Conservation (phyloP, 2,797 vertebrate genomes). For the Aythya fuligula region DNA sequence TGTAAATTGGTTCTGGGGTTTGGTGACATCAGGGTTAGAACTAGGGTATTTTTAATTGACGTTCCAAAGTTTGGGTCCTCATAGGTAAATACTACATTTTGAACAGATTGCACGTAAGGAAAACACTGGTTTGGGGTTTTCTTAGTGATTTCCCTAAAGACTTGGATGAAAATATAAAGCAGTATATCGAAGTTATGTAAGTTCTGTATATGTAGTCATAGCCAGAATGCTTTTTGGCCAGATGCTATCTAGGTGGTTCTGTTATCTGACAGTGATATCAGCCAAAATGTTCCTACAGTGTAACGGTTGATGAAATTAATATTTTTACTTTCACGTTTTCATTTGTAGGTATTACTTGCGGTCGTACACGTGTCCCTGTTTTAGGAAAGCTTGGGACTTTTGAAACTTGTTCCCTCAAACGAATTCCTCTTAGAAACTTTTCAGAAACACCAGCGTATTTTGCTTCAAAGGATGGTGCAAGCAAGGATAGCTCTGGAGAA, state of each 20-base stretch:
- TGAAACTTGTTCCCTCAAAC: constrained; percentile 81
- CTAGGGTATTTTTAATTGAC: background rate
- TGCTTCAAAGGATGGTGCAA: constrained; percentile 90
- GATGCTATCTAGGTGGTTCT: background rate
- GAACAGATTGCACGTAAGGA: background rate
- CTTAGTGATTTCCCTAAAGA: background rate
- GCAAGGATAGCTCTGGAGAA: constrained; percentile 89
- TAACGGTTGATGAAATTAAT: background rate
- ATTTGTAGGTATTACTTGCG: constrained; percentile 85
- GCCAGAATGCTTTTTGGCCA: background rate
- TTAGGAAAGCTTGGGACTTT: constrained; percentile 85
- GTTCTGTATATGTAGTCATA: background rate
- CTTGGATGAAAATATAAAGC: background rate
- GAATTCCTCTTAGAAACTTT: constrained; percentile 85
- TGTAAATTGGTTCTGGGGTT: background rate
- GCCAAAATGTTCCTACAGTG: background rate
- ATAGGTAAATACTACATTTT: background rate
- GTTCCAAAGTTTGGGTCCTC: background rate
- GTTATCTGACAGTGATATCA: background rate
- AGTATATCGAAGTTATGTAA: too few species aligned
- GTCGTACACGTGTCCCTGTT: constrained; percentile 84
- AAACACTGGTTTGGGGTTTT: background rate
- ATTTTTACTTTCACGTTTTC: background rate
- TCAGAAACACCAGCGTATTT: constrained; percentile 89
- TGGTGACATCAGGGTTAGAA: background rate